Evolutionary conservation across 2,888 invertebrate species (phyloP), one percentile per base, ranked within the genome.

Genomic region (Punctoribates punctum): DNA sequence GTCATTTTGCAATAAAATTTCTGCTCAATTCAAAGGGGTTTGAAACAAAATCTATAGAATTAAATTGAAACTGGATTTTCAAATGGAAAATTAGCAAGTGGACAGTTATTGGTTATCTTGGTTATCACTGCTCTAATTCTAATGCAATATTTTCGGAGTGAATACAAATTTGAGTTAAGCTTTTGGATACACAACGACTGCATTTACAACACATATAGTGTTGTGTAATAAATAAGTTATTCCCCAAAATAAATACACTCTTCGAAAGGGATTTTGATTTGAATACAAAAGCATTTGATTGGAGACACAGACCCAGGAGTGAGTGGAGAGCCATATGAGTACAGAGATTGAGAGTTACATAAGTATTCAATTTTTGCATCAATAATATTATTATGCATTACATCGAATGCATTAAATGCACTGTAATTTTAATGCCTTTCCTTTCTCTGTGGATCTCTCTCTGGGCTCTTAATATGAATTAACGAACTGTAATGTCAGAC

Each of bases 401-500:
- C 13, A 48, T 4, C 46, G 46, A 48, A 15, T 15, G 20, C n/a
- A 54, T 54, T 54, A n/a, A 48, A 20, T 54, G 20, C 54, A 20
- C 8, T 34, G 34, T 34, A 34, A 5, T 34, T 34, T 34, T 34
- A 20, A 8, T 54, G 54, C 54, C 54, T 54, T 54, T 54, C 54
- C 54, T 54, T 8, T 6, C 46, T n/a, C 15, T 6, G 17, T n/a
- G n/a, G n/a, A n/a, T n/a, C n/a, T n/a, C 54, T 54, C n/a, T 1
- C 20, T 54, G 54, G 17, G 54, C 54, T 20, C 54, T 54, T 54
- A 54, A 54, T 54, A 54, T 54, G 54, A 54, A 54, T 54, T 54
- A 54, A 54, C 54, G 54, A 54, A 54, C 54, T 54, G 54, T 54
- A 54, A 54, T 54, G 54, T 6, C 54, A 54, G 54, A 54, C 54